Evolutionary conservation across 2,113 vertebrate species (phyloP), one percentile per base, ranked within the genome.

Genomic region (Lontra canadensis): DNA sequence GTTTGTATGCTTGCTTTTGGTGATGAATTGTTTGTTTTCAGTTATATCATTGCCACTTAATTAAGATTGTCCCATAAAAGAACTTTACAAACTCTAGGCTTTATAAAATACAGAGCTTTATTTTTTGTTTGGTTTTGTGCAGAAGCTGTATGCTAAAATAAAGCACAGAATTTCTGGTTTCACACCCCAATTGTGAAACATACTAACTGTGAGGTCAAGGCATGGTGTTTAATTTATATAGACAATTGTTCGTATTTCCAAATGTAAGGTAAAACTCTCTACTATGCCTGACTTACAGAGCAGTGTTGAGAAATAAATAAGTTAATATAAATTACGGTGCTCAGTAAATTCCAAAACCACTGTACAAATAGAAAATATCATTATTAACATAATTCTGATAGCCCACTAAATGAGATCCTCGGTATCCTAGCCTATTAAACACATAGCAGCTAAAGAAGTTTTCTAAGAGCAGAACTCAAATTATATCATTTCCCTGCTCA

Each of bases 221-320:
- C 3, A 91, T 74, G 14, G 39, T 67, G n/a, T 44, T 39, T 74
- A 47, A 73, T 63, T 94, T 93, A 61, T 12, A 49, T 57, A 94
- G n/a, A 21, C 2, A 34, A 85, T 14, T 69, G 39, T 78, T 61
- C 2, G 0, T 36, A 12, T 85, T 84, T 92, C 26, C 12, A 89
- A 78, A 49, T 89, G 6, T 57, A 96, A 94, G 6, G 5, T 86
- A 94, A 90, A 94, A 85, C 7, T 85, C 31, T 61, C 44, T 63
- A 49, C 61, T 71, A 55, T 78, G 3, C 15, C 73, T 92, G 57
- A 23, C 14, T 89, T 49, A 81, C 25, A 49, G 1, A 78, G 9
- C 4, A 96, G 23, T 80, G 57, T 88, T 89, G 23, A 78, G n/a
- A 94, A 96, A 92, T 49, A 96, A 90, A 39, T 63, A 52, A 67